Evolutionary conservation across 2,797 vertebrate genomes (phyloP), one percentile per base, ranked within the genome.

Genomic region (Cottoperca gobio): DNA sequence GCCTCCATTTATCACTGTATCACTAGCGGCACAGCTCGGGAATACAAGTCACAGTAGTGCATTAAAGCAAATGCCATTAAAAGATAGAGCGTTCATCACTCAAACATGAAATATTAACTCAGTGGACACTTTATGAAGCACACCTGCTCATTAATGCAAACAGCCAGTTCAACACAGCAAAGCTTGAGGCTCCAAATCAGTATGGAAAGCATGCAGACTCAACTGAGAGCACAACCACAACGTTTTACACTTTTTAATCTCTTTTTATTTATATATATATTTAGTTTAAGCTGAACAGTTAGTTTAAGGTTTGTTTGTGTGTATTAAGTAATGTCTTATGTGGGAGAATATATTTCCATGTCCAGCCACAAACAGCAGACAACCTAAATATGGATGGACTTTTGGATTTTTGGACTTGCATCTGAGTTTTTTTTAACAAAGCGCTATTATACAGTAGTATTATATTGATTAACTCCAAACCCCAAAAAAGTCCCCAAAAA

Each of bases 61-160:
- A 40, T 67, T 60, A 67, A 76, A 65, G 63, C 24, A 61, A 76
- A 74, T 45, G 52, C 49, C 76, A 61, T 78, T 67, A 67, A 80
- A 66, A 48, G 13, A 45, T 14, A 23, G 26, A 14, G 37, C 75
- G 76, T 75, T 46, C 46, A 52, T 82, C 42, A 70, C n/a, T 14
- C 28, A 19, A 65, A 71, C 21, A 21, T 64, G 40, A 43, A 55
- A 70, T 63, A 55, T 62, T 57, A 78, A 73, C 69, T 79, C 26
- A n/a, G 43, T 13, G 14, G 74, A 53, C 43, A 55, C 40, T 62
- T 61, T 77, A 64, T 79, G 39, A 49, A 53, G 23, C 14, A 35
- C 65, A 79, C 59, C 57, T 68, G 48, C 64, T 86, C 42, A 50
- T 77, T 78, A 66, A 63, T 58, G 53, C 58, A 54, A 40, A 26